These are phyloP conservation scores for Neopelma chrysocephalum DNA, from an alignment of 2,797 vertebrate genomes.

Conservation along the genomic window DNA sequence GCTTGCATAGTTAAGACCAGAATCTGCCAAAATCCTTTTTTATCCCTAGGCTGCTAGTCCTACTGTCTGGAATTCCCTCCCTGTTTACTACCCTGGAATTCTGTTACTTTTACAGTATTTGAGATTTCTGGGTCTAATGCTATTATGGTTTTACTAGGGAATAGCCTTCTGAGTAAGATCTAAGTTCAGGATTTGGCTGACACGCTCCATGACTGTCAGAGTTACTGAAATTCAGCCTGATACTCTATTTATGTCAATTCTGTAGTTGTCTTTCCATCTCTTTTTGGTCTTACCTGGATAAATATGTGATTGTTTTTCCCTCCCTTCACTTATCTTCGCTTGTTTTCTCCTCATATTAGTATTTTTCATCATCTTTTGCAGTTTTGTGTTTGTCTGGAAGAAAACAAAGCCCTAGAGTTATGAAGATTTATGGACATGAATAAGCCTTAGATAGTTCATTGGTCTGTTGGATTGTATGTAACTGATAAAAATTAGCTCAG, in stretches of 20 bases:
- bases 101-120: conserved; percentile 4
- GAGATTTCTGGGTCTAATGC: conserved; percentile 22
- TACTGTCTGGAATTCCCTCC: conserved; percentile 42
- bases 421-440: not conserved
- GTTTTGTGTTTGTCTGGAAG: not conserved
- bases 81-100: conserved; percentile 13
- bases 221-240: not conserved
- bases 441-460: not conserved
- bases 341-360: not conserved
- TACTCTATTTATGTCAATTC: not conserved
- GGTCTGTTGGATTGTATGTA: not conserved
- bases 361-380: not conserved
- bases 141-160: conserved; percentile 40
- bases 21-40: not conserved
- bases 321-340: not conserved
- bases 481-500: conserved; percentile 17
- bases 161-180: conserved; percentile 21
- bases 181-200: conserved; percentile 36
- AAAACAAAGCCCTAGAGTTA: not conserved
- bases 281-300: not conserved
- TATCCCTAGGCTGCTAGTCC: conserved; percentile 6
- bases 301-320: fast-evolving
- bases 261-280: not conserved
- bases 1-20: not conserved
- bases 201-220: not conserved